Percentiles rank a stretch among this genome's conserved stretches.
phyloP scores from a whole-genome alignment of 2,113 vertebrate species.

The Ia io region DNA sequence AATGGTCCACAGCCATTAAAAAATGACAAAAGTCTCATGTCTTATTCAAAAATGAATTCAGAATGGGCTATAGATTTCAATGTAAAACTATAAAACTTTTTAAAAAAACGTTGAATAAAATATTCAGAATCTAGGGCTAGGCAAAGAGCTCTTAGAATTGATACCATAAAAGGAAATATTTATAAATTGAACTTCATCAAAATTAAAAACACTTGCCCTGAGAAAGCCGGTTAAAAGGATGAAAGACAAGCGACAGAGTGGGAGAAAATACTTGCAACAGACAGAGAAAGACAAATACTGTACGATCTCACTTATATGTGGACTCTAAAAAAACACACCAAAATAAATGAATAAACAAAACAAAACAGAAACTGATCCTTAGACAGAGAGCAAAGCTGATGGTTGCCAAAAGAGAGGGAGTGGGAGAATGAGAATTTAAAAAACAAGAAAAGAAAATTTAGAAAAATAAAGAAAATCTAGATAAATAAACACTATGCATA shows the following conservation, averaged over 20 bases:
- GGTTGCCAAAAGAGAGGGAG: background rate
- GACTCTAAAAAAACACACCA: background rate
- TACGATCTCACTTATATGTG: background rate
- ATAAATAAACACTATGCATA: background rate
- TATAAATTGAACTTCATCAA: background rate
- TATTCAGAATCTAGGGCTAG: background rate
- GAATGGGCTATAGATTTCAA: background rate
- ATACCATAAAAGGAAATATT: conserved; percentile 12
- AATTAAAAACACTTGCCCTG: background rate
- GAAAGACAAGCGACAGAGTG: background rate
- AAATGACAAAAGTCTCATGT: background rate
- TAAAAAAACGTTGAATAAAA: background rate
- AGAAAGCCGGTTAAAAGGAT: background rate
- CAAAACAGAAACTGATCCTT: background rate
- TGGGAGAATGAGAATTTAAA: background rate
- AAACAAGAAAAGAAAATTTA: background rate
- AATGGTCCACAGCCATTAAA: background rate
- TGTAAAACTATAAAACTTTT: background rate
- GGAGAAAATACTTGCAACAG: background rate
- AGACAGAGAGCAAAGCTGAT: background rate
- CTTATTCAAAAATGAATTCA: background rate
- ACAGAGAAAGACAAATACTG: background rate
- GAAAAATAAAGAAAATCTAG: background rate
- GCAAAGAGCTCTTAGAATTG: background rate
- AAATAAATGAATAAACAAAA: background rate